Base-by-base conservation (phyloP, 1,140 invertebrate species). In the Phymastichus coffea region DNA sequence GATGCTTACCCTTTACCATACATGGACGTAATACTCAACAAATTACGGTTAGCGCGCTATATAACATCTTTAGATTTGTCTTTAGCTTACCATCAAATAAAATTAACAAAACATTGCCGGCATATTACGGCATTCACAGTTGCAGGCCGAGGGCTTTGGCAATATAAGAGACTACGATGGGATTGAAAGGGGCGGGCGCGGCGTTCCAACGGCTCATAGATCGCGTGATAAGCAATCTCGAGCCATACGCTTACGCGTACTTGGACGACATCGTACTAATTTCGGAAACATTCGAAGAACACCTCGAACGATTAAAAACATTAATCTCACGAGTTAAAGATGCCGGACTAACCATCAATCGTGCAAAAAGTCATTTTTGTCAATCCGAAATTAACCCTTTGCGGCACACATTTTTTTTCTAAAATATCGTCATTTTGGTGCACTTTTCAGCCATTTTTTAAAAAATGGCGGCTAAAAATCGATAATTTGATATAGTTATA, bases 1-100 rank as follows among this genome's bases (percentile, higher is more conserved):
- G 76, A 80, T 46, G 58, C 63, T 6, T 83, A 74, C 61, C 82
- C 82, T 1, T 44, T 84, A 4, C 81, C 81, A 2, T 51, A 70
- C 6, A 80, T 83, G 4, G 74, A 80, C 33, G 76, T 80, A 23
- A 73, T 77, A 4, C 63, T 86, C 2, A 71, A 79, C 47, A 65
- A 61, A 23, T 46, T 84, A 46, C 65, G 68, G 6, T 65, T 65
- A 3, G 63, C 63, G 0, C 54, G 66, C 19, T 77, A 73, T 40
- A 76, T 79, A 17, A 67, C 69, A 0, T 73, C 72, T 0, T 26
- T 77, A 1, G 61, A 63, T 14, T 26, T 59, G 2, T 49, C 15
- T 2, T 20, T 19, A 3, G 57, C 37, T 2, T 59, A 59, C 23
- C 30, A 40, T 22, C 49, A 58, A 14, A 28, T 63, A 8, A 30